phyloP scores from a whole-genome alignment of 1,140 invertebrate genomes.

The Pseudomyrmex cubaensis region DNA sequence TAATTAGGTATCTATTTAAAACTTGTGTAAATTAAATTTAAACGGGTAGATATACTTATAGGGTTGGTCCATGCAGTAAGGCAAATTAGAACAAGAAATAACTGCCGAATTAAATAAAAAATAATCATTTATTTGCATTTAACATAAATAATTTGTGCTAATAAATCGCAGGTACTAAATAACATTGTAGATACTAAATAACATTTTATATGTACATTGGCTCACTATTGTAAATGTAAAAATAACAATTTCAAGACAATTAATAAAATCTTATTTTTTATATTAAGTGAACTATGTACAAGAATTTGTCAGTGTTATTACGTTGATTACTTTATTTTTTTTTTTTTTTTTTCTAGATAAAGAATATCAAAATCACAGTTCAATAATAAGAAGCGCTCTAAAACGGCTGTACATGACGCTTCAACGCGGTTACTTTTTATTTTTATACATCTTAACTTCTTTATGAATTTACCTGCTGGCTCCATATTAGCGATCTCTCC shows the following conservation, averaged over 20 bases:
- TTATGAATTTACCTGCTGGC: slow-evolving; percentile 82
- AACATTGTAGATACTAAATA: slow-evolving; percentile 68
- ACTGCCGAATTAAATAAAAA: slow-evolving; percentile 78
- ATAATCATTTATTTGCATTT: slow-evolving; percentile 80
- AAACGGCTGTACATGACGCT: slow-evolving; percentile 8
- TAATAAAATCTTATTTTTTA: slow-evolving; percentile 35
- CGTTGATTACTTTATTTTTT: slow-evolving; percentile 26
- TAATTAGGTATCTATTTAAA: not conserved
- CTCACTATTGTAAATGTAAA: slow-evolving; percentile 64
- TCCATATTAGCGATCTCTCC: slow-evolving; percentile 80
- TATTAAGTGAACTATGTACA: slow-evolving; percentile 45
- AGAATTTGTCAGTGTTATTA: slow-evolving; percentile 26
- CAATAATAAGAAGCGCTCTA: slow-evolving; percentile 39
- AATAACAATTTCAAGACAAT: slow-evolving; percentile 65
- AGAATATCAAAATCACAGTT: slow-evolving; percentile 56
- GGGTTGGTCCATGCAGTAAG: slow-evolving; percentile 65
- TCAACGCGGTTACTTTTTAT: slow-evolving; percentile 17
- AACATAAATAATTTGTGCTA: slow-evolving; percentile 78
- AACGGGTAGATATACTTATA: slow-evolving; percentile 18
- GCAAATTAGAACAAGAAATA: slow-evolving; percentile 73
- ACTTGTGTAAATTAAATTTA: slow-evolving; percentile 17
- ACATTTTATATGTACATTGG: slow-evolving; percentile 65
- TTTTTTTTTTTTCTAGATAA: slow-evolving; percentile 30
- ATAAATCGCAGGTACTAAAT: slow-evolving; percentile 73
- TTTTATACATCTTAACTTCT: slow-evolving; percentile 55